These are phyloP conservation scores for Kradibia gibbosae DNA, from an alignment of 1,140 invertebrate species.

Conservation along the genomic window DNA sequence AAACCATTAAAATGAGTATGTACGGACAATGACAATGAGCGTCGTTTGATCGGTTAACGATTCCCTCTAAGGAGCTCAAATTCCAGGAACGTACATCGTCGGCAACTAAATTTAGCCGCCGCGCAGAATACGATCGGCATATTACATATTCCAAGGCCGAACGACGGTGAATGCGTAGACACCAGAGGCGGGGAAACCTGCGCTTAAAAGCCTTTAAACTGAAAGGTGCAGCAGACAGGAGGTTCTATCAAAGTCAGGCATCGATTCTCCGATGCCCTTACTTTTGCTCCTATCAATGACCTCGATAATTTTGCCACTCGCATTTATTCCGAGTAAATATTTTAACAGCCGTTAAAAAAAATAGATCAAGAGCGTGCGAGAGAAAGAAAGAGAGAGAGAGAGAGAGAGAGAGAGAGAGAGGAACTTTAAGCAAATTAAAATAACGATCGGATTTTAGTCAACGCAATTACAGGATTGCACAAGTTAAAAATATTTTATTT, in stretches of 20 bases:
- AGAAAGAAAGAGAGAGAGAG: not conserved
- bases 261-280: constrained; percentile 11
- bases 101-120: constrained; percentile 42
- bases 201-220: not conserved
- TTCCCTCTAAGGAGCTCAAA: constrained; percentile 39
- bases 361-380: no score
- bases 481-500: no score
- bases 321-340: not conserved
- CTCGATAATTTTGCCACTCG: not conserved
- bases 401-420: not conserved
- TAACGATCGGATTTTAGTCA: no score
- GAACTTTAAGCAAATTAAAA: no score
- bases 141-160: constrained; percentile 50
- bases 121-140: constrained; percentile 25
- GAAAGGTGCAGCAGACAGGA: not conserved
- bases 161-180: constrained; percentile 6
- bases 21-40: constrained; percentile 34
- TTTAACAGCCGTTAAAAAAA: no score
- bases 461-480: no score
- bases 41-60: constrained; percentile 40
- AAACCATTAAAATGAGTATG: constrained; percentile 32
- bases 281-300: not conserved
- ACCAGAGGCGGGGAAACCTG: not conserved
- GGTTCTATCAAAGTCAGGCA: constrained; percentile 42
- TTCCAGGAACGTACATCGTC: constrained; percentile 30